Base-by-base conservation (phyloP, 2,797 vertebrate species). In the Spea hammondii region DNA sequence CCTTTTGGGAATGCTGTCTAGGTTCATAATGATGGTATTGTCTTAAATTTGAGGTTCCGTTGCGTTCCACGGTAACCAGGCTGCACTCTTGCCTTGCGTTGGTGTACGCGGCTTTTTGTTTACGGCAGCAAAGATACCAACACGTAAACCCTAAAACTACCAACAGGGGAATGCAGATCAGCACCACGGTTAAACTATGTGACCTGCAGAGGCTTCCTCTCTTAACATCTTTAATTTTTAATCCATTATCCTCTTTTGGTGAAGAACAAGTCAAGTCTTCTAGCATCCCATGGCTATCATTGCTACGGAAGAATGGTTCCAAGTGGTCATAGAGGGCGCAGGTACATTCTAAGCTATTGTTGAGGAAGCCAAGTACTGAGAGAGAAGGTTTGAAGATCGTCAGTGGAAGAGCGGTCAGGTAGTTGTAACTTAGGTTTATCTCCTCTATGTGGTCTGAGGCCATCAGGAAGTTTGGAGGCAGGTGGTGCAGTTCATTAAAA, bases 271-370 rank as follows among this genome's bases (percentile, higher is more conserved):
- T 91, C 60, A 92, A 11, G 70, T 91, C 90, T 11, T 87, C 88
- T 51, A 91, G 46, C 4, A 91, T 72, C 49, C 50, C 45, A n/a
- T 82, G 5, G 32, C 70, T 0, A 0, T 65, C 5, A 71, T 80
- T 74, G 32, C 45, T 14, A 65, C 1, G 68, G 57, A 73, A 74
- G 50, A 53, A 1, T 1, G 77, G 83, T 69, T 88, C 87, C 79
- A 96, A 73, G 49, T 12, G 84, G 64, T 91, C 89, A 54, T 94
- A 62, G 3, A 95, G 83, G 17, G 83, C 32, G 9, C 96, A 97
- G 62, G 93, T 92, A 84, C 96, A 96, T 59, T 92, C 91, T 94
- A 94, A 94, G 48, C 82, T 91, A 84, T 97, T 97, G 57, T 90
- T 91, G 47, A 88, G 88, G 71, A 96, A 88, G 46, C 91, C 88